Evolutionary conservation across 2,888 invertebrate genomes (phyloP), one percentile per base, ranked within the genome.

Genomic region (Acanthoscelides obtectus): DNA sequence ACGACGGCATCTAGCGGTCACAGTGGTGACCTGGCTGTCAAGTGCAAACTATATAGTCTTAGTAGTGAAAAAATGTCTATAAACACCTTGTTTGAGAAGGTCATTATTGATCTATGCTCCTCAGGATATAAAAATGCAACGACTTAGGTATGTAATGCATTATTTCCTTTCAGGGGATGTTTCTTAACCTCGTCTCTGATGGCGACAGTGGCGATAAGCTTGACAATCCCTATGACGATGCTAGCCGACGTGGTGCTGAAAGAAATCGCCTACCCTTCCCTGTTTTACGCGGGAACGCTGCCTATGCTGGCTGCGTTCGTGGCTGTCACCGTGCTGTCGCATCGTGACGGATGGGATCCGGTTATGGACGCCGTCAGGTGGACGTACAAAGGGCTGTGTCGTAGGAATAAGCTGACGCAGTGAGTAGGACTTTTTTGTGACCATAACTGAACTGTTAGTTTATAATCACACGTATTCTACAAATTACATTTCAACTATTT

Each of bases 101-200:
- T n/a, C n/a, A n/a, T n/a, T n/a, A n/a, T n/a, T n/a, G n/a, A n/a
- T n/a, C n/a, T n/a, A n/a, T n/a, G n/a, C n/a, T n/a, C n/a, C n/a
- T n/a, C n/a, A n/a, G n/a, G n/a, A n/a, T n/a, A n/a, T n/a, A n/a
- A n/a, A n/a, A n/a, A n/a, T n/a, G n/a, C n/a, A 64, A 64, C 64
- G 12, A 64, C n/a, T 64, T 64, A n/a, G 64, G 64, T n/a, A 64
- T n/a, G 64, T n/a, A n/a, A n/a, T n/a, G n/a, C n/a, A 21, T 22
- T n/a, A n/a, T n/a, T n/a, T n/a, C n/a, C 64, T 76, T 75, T 72
- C 27, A 79, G 79, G 79, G 98, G 97, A 69, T 94, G 96, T 80
- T 96, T 97, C 80, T 87, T 98, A 79, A 98, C 98, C 20, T 97
- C 97, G 19, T 93, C 96, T 0, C 88, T 95, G 68, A 93, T 96